Base-by-base conservation (phyloP, 1,140 invertebrate genomes). In the Choristoneura fumiferana region DNA sequence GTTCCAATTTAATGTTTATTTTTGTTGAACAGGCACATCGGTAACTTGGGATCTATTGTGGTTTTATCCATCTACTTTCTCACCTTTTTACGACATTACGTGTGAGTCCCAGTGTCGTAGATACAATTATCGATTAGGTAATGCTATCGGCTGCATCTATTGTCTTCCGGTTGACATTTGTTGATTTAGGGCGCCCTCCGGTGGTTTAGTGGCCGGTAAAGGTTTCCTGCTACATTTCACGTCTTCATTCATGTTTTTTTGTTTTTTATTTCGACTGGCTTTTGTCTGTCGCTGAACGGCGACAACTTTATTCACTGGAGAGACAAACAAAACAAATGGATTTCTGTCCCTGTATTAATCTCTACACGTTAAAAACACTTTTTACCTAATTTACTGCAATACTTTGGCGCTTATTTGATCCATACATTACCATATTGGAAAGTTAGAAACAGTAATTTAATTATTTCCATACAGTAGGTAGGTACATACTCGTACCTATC, bases 111-210 rank as follows among this genome's bases (percentile, higher is more conserved):
- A 83, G 80, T 84, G 82, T 84, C 84, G 73, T 77, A 83, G 84
- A 87, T 85, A 88, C 79, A 84, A 88, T 86, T 88, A 88, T 88
- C 85, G 83, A 88, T 88, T 86, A 84, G 77, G 81, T 84, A 81
- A 85, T 81, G 73, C 82, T 86, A 88, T 88, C 85, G 67, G 67
- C 64, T 35, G 62, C 78, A 86, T 86, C 83, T 86, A 69, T 77
- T 80, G 80, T 88, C 83, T 88, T 88, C 85, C 83, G 85, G 85
- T 86, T 71, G 71, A 79, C 78, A 71, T 81, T 78, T 84, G 83
- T 87, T 86, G 76, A 74, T 81, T 87, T 84, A 84, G 83, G 84
- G 58, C 67, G 60, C 69, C 78, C 77, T 73, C 69, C 65, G 58
- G 58, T 69, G 67, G 68, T 76, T 78, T 78, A 67, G 66, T 76